Evolutionary conservation across 2,113 vertebrate genomes (phyloP).

Genomic region (Falcunculus frontatus): DNA sequence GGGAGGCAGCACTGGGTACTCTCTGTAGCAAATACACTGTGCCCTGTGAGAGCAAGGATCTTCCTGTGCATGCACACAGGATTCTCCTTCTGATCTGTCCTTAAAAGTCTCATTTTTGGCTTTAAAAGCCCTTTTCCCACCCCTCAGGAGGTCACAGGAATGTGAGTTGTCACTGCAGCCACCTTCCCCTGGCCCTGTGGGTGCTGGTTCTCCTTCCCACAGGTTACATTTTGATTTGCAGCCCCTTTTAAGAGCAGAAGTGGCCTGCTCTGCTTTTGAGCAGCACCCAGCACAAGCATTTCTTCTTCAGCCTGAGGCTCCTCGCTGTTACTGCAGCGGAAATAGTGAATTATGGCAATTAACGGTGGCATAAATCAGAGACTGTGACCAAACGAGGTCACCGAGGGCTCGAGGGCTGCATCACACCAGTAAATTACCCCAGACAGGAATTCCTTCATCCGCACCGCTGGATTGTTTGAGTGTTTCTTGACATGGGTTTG

Average conservation of each 20-base stretch:
- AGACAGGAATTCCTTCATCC: not conserved
- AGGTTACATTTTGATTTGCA: not conserved
- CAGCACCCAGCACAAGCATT: not conserved
- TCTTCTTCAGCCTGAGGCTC: not conserved
- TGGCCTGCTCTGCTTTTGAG: not conserved
- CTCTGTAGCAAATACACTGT: not conserved
- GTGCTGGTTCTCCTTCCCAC: not conserved
- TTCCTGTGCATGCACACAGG: not conserved
- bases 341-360: constrained; percentile 17
- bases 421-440: not conserved
- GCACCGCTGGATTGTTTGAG: not conserved
- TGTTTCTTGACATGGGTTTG: not conserved
- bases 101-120: not conserved
- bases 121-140: not conserved
- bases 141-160: not conserved
- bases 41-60: not conserved
- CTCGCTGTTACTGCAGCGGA: not conserved
- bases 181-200: not conserved
- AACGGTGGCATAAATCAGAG: not conserved
- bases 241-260: not conserved
- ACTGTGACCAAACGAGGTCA: not conserved
- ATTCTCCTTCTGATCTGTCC: not conserved
- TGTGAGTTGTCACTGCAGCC: not conserved
- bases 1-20: not conserved
- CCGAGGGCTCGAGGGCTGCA: not conserved